A percentile compares a stretch with the other conserved stretches of the same genome.
Evolutionary conservation across 2,888 invertebrate genomes (phyloP).

Genomic region (Nebria salina): DNA sequence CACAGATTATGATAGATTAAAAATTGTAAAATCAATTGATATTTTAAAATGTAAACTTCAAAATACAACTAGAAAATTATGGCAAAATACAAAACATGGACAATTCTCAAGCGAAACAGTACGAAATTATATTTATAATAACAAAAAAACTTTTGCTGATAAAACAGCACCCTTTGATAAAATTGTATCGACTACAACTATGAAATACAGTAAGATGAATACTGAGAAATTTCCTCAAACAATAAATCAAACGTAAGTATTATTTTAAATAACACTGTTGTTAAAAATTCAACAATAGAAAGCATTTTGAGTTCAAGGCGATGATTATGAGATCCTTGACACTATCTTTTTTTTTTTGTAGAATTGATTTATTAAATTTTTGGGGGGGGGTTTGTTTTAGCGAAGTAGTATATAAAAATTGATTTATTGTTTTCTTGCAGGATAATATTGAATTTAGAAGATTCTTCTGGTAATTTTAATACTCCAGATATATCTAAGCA

Average conservation of each 20-base stretch:
- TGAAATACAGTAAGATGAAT: slow-evolving; percentile 19
- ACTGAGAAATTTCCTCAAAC: background rate
- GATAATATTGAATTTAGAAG: background rate
- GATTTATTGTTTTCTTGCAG: background rate
- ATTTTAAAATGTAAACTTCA: background rate
- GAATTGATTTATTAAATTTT: too few species aligned
- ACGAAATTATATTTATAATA: background rate
- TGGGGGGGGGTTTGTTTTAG: too few species aligned
- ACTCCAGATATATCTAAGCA: background rate
- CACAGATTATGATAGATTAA: background rate
- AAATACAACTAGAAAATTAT: background rate
- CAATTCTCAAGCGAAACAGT: background rate
- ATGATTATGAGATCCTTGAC: too few species aligned
- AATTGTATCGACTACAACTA: slow-evolving; percentile 3
- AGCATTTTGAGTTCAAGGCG: too few species aligned
- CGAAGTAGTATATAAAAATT: too few species aligned
- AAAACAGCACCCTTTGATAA: background rate
- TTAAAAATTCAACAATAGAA: too few species aligned
- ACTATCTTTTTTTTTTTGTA: too few species aligned
- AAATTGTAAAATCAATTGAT: slow-evolving; percentile 14
- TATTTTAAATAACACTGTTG: background rate
- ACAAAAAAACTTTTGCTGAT: background rate
- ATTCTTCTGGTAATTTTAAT: background rate
- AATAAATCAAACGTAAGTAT: slow-evolving; percentile 22
- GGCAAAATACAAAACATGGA: background rate